phyloP scores from a whole-genome alignment of 2,797 vertebrate species.

The Notolabrus celidotus region DNA sequence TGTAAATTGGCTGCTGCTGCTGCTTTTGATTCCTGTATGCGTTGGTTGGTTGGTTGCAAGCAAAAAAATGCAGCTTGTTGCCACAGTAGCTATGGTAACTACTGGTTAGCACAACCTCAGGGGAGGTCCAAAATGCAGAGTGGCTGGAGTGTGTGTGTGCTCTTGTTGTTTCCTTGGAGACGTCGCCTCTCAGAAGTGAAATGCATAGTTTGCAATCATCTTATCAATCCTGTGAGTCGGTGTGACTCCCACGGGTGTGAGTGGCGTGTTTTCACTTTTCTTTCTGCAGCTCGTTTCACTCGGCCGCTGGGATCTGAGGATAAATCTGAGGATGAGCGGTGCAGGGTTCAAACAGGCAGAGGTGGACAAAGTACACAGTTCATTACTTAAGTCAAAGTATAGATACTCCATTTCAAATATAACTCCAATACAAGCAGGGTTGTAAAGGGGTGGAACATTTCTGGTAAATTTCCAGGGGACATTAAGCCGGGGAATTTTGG shows the following conservation, averaged over 20 bases:
- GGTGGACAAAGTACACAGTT: no score
- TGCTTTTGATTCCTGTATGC: constrained; percentile 55
- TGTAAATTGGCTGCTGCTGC: constrained; percentile 44
- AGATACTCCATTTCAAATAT: no score
- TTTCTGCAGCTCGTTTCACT: constrained; percentile 43
- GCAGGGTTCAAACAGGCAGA: neutral
- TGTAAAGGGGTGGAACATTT: no score
- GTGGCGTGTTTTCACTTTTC: constrained; percentile 44
- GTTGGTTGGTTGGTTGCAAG: constrained; percentile 52
- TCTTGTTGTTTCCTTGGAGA: constrained; percentile 70
- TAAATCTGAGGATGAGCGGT: constrained; percentile 5
- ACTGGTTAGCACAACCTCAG: constrained; percentile 57
- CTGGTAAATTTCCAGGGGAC: no score
- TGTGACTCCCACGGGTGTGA: constrained; percentile 45
- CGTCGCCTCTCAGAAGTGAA: constrained; percentile 49
- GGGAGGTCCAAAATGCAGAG: constrained; percentile 70
- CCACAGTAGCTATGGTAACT: constrained; percentile 71
- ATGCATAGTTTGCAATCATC: constrained; percentile 55
- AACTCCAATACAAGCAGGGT: no score
- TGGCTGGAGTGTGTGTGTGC: constrained; percentile 46
- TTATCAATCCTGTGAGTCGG: constrained; percentile 39
- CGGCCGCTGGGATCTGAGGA: constrained; percentile 23
- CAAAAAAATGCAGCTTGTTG: constrained; percentile 70
- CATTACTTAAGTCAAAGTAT: no score
- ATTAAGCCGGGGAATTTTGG: no score